Conservation (phyloP, 1,140 invertebrate species). For the Drosophila busckii region DNA sequence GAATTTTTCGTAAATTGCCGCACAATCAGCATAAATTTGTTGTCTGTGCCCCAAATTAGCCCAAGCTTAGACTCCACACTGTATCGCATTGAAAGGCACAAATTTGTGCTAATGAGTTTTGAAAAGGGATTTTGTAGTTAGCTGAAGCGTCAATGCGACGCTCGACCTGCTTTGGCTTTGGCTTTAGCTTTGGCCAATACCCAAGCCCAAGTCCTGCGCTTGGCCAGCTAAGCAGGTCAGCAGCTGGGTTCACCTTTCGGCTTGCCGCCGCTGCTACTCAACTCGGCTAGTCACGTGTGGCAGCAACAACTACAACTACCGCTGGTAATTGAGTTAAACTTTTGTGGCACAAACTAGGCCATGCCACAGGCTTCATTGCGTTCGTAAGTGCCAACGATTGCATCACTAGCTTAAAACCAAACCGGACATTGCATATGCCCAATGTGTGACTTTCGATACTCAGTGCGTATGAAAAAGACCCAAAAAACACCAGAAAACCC, state of each 20-base stretch:
- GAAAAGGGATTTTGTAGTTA: constrained; percentile 65
- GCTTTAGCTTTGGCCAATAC: too few species aligned
- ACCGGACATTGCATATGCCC: too few species aligned
- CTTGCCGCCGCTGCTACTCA: constrained; percentile 28
- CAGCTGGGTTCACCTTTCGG: constrained; percentile 39
- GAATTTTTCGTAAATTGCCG: constrained; percentile 68
- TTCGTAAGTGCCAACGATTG: constrained; percentile 42
- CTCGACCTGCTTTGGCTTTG: constrained; percentile 56
- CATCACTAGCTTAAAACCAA: constrained; percentile 56
- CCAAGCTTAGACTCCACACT: background rate
- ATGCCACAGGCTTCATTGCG: constrained; percentile 50
- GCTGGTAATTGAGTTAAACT: constrained; percentile 72
- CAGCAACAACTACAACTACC: constrained; percentile 8
- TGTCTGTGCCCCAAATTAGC: constrained; percentile 40
- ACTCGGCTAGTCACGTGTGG: constrained; percentile 56
- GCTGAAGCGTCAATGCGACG: constrained; percentile 10
- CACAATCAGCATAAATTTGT: constrained; percentile 77
- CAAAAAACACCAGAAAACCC: too few species aligned
- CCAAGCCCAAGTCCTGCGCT: too few species aligned
- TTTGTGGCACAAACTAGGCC: constrained; percentile 57
- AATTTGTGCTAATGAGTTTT: constrained; percentile 77
- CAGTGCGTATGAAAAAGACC: too few species aligned
- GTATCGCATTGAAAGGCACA: constrained; percentile 60
- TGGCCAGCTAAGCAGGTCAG: constrained; percentile 51
- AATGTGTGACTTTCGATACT: too few species aligned